Evolutionary conservation across 2,888 invertebrate genomes (phyloP).

Genomic region (Arenicola marina): DNA sequence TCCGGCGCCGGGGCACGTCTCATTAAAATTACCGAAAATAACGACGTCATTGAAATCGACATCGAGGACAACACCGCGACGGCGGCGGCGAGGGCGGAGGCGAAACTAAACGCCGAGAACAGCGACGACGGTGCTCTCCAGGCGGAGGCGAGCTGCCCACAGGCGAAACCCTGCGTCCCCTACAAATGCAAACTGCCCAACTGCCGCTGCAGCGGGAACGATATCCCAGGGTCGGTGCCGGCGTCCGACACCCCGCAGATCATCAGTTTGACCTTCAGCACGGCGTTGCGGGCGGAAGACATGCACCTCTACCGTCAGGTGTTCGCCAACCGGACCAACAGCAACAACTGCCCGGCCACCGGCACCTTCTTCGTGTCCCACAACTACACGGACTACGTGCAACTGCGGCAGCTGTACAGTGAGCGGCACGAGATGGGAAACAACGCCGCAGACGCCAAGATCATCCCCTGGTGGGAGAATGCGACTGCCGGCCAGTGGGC

Average conservation of each 20-base stretch:
- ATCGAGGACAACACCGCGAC: neutral
- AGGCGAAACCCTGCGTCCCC: neutral
- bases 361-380: slow-evolving; percentile 14
- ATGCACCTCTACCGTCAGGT: neutral
- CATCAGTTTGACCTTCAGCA: slow-evolving; percentile 10
- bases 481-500: neutral
- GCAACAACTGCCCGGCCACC: slow-evolving; percentile 9
- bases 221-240: slow-evolving; percentile 12
- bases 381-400: slow-evolving; percentile 3
- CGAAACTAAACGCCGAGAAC: too few relatives aligned
- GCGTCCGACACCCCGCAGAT: slow-evolving; percentile 10
- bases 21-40: neutral
- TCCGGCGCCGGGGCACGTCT: neutral
- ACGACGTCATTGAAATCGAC: neutral
- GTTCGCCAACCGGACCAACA: slow-evolving; percentile 1
- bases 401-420: neutral
- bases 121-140: neutral
- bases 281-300: neutral
- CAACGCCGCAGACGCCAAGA: neutral
- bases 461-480: neutral
- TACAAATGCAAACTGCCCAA: slow-evolving; percentile 12
- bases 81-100: neutral
- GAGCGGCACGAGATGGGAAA: slow-evolving; percentile 10
- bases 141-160: neutral
- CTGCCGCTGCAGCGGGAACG: slow-evolving; percentile 12